Base-by-base conservation (phyloP, 2,113 vertebrate genomes). In the Erinaceus europaeus region DNA sequence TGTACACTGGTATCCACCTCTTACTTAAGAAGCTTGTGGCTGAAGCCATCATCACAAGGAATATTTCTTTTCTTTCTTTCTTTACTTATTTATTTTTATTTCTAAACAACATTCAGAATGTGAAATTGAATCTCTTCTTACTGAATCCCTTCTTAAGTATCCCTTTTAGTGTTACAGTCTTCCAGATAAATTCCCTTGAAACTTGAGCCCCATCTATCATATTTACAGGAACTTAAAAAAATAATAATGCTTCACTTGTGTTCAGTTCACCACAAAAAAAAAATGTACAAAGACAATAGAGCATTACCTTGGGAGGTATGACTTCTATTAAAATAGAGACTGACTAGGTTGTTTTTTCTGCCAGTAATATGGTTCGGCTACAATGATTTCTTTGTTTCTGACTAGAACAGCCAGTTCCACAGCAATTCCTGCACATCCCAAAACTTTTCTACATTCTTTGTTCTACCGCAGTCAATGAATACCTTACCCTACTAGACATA, bases 371-470 rank as follows among this genome's bases (percentile, higher is more conserved):
- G 86, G 53, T 61, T 71, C 72, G 78, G 61, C 44, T 86, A 94
- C 84, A 95, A 89, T 87, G 64, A 89, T 6, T 78, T 84, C 91
- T 94, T 95, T 95, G 92, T 95, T 90, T 94, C 34, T 27, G 90
- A 85, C 84, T 75, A 67, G 91, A 94, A 94, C 87, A 95, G 48
- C 87, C 61, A 93, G 91, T 93, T 94, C 65, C 67, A 46, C 78
- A 89, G 90, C 84, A 90, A 72, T 87, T 53, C 44, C 59, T 84
- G 67, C 59, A 87, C 25, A 89, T 29, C 25, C 53, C 46, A 50
- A 67, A 93, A 68, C 84, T 89, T 90, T 61, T 87, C 42, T 55
- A 32, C 20, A 20, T 75, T 77, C 55, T 80, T 92, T 88, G 76
- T 94, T 81, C 76, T 59, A 9, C 29, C 75, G 32, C 50, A 91